Evolutionary conservation across 2,888 invertebrate genomes (phyloP).

Genomic region (Cheilosia pagana): DNA sequence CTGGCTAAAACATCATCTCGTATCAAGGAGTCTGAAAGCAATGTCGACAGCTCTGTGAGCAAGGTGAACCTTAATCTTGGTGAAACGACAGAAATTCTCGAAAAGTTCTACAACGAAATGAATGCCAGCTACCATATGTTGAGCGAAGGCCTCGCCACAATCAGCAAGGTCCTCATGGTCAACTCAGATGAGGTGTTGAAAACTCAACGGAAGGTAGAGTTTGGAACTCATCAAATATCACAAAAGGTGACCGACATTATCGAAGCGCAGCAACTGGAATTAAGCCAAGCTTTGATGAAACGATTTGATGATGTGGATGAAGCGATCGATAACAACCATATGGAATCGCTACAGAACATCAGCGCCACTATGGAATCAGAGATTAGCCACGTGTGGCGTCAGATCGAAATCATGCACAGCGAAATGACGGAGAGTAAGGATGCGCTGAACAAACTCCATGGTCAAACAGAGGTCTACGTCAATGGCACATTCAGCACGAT

Average conservation of each 20-base stretch:
- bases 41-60: slow-evolving; percentile 84
- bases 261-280: slow-evolving; percentile 86
- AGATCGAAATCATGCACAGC: slow-evolving; percentile 94
- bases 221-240: slow-evolving; percentile 92
- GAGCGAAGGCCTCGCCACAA: slow-evolving; percentile 84
- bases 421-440: slow-evolving; percentile 91
- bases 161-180: slow-evolving; percentile 91
- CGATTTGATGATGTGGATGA: slow-evolving; percentile 89
- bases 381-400: slow-evolving; percentile 94
- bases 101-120: slow-evolving; percentile 85
- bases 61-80: slow-evolving; percentile 86
- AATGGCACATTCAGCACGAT: slow-evolving; percentile 91
- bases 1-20: slow-evolving; percentile 84
- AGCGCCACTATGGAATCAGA: slow-evolving; percentile 91
- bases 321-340: slow-evolving; percentile 89
- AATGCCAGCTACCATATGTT: slow-evolving; percentile 85
- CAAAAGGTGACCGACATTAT: slow-evolving; percentile 89
- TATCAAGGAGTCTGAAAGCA: slow-evolving; percentile 85
- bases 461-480: slow-evolving; percentile 91
- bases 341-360: slow-evolving; percentile 88
- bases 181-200: slow-evolving; percentile 93
- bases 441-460: slow-evolving; percentile 89
- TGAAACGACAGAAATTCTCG: slow-evolving; percentile 85
- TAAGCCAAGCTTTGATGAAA: slow-evolving; percentile 88
- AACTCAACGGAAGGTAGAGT: slow-evolving; percentile 92